A percentile compares a stretch with the other conserved stretches of the same genome.
Evolutionary conservation across 2,113 vertebrate species (phyloP).

Genomic region (Labeo rohita): DNA sequence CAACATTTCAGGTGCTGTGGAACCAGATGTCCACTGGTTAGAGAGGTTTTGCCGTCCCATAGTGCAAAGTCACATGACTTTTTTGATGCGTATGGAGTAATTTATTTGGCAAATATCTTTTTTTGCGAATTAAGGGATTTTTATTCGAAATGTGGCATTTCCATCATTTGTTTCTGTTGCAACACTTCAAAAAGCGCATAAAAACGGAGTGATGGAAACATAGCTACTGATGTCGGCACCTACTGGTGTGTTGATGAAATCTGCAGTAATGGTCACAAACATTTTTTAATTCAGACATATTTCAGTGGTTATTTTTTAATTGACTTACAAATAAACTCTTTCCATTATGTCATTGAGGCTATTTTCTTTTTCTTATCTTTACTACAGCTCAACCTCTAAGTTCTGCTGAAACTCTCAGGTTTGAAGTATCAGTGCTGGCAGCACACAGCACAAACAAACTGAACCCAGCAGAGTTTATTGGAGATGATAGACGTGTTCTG

Average conservation of each 20-base stretch:
- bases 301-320: not conserved
- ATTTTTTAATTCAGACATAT: not conserved
- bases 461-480: constrained; percentile 19
- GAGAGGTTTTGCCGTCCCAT: too few species aligned
- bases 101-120: too few species aligned
- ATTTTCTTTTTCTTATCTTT: not conserved
- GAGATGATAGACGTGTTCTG: constrained; percentile 28
- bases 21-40: too few species aligned
- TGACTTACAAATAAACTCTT: not conserved
- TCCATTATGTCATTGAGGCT: not conserved
- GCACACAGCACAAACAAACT: not conserved
- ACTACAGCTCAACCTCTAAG: not conserved
- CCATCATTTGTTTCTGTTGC: too few species aligned
- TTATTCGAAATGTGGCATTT: too few species aligned
- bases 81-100: too few species aligned
- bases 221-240: not conserved
- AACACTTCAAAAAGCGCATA: too few species aligned
- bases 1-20: too few species aligned
- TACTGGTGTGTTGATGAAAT: not conserved
- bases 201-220: too few species aligned
- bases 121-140: too few species aligned
- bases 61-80: too few species aligned
- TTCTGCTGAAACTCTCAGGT: not conserved
- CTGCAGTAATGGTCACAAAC: not conserved
- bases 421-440: not conserved